Conservation (phyloP, 2,113 vertebrate species). For the Arenaria interpres region DNA sequence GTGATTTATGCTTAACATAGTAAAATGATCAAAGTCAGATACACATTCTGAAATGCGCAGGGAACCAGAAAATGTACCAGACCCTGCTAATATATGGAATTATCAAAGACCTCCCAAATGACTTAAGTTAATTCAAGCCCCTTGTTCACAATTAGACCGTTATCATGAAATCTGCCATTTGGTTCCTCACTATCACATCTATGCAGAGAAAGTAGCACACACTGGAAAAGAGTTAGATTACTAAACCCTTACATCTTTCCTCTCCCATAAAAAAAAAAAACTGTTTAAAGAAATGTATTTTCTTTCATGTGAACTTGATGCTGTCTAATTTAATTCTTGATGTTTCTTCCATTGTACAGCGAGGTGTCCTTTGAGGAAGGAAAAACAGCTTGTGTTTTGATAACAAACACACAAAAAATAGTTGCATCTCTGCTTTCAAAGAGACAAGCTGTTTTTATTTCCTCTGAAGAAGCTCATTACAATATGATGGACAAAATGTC, state of each 20-base stretch:
- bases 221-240: conserved; percentile 18
- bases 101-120: conserved; percentile 69
- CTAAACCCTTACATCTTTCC: conserved; percentile 53
- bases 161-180: conserved; percentile 57
- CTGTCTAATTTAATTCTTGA: conserved; percentile 72
- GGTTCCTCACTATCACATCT: conserved; percentile 11
- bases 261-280: background rate
- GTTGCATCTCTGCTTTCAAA: conserved; percentile 66
- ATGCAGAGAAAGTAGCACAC: conserved; percentile 38
- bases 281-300: conserved; percentile 60
- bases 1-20: conserved; percentile 52
- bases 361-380: conserved; percentile 56
- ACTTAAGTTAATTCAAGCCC: conserved; percentile 59
- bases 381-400: conserved; percentile 72
- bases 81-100: conserved; percentile 48
- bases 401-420: conserved; percentile 65
- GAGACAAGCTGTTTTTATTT: conserved; percentile 65
- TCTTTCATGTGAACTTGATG: conserved; percentile 70
- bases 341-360: conserved; percentile 60
- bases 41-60: conserved; percentile 35
- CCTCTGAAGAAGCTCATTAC: conserved; percentile 70
- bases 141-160: conserved; percentile 61
- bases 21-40: conserved; percentile 66
- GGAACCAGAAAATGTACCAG: conserved; percentile 48
- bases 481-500: conserved; percentile 66